Evolutionary conservation across 2,888 invertebrate species (phyloP), one percentile per base, ranked within the genome.

Genomic region (Boloria euphrosyne): DNA sequence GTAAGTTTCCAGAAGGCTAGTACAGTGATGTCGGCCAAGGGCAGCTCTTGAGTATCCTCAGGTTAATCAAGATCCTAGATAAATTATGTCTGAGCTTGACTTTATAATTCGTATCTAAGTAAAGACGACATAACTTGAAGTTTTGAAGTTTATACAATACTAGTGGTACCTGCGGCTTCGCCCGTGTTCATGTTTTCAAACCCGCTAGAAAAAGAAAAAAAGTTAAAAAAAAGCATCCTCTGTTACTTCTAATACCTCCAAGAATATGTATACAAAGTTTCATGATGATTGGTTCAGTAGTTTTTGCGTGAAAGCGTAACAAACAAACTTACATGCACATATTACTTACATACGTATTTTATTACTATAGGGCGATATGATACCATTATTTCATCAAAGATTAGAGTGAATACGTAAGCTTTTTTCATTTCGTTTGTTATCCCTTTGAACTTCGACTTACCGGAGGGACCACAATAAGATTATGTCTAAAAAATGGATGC

Each of bases 21-120:
- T 63, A 58, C 68, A 61, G 57, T 61, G 50, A 64, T 64, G 61
- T 70, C 66, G 70, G 70, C 66, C 70, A 70, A 70, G 70, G 70
- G 55, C 66, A 62, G 52, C 66, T 51, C 64, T 52, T 68, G 54
- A 66, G 58, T 63, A 61, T 68, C 61, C 54, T 61, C 27, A 66
- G 38, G 57, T 22, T 65, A 52, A 43, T 65, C 60, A 53, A 65
- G 17, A 54, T 62, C 64, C 66, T 61, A 47, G 49, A 61, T 60
- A 46, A 64, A 63, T 59, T 62, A 65, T 54, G 62, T 50, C 49
- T 44, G 16, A 22, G 31, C 10, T 18, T 31, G 49, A 14, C 49
- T 17, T 50, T 14, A 6, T 4, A 49, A 59, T 17, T 50, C 14
- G 31, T 59, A 50, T 31, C 13, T 14, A 31, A 59, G 16, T 31